A percentile compares a stretch with the other conserved stretches of the same genome.
phyloP scores from a whole-genome alignment of 2,113 vertebrate species.

The Notarius lentiginosus region DNA sequence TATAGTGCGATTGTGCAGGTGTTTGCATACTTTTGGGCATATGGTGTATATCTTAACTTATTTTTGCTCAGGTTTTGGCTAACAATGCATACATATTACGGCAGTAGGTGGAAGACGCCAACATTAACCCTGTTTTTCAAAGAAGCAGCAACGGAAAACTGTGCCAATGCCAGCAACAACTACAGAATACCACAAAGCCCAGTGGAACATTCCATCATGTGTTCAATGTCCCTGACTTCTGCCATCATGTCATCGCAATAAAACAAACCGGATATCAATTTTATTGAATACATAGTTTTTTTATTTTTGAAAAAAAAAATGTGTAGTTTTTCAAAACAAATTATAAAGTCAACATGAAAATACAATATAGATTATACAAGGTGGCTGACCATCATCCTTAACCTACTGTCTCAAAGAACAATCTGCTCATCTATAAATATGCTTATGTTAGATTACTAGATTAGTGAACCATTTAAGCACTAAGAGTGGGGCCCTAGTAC shows the following conservation, averaged over 20 bases:
- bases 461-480: not conserved
- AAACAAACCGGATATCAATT: not conserved
- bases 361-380: not conserved
- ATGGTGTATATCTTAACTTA: not conserved
- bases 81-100: not conserved
- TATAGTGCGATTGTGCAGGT: not conserved
- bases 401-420: not conserved
- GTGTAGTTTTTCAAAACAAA: not conserved
- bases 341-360: not conserved
- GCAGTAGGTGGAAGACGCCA: not conserved
- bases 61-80: not conserved
- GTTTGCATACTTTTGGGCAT: not conserved
- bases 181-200: constrained; percentile 1
- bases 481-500: no score
- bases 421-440: not conserved
- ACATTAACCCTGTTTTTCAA: constrained; percentile 1
- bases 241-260: no score
- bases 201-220: not conserved
- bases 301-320: not conserved
- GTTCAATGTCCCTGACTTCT: not conserved
- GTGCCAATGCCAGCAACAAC: not conserved
- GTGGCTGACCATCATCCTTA: not conserved
- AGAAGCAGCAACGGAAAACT: not conserved
- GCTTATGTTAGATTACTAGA: not conserved
- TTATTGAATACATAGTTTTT: not conserved